Percentiles rank a stretch among this genome's conserved stretches.
These are phyloP conservation scores for Terrapene triunguis DNA, from an alignment of 2,113 vertebrate genomes.

Conservation along the genomic window DNA sequence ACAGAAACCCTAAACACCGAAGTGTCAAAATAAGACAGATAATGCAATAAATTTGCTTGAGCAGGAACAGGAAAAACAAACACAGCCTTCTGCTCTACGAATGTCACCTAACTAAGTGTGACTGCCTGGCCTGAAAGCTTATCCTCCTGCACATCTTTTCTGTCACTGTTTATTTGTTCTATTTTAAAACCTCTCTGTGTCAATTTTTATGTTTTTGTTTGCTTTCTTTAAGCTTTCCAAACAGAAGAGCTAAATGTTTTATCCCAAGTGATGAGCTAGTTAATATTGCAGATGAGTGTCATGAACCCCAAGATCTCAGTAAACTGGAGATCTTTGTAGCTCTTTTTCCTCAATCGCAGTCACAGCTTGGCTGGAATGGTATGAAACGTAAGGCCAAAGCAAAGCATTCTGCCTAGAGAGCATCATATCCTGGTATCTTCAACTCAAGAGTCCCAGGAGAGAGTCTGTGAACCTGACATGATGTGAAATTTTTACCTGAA, in stretches of 20 bases:
- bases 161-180: constrained; percentile 56
- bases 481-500: not conserved
- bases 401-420: not conserved
- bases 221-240: constrained; percentile 65
- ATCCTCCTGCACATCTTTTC: constrained; percentile 64
- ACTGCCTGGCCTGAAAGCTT: constrained; percentile 57
- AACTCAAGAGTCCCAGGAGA: not conserved
- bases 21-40: constrained; percentile 72
- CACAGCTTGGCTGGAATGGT: not conserved
- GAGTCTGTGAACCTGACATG: accelerated
- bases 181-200: constrained; percentile 47
- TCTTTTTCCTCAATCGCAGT: not conserved
- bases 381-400: not conserved
- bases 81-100: constrained; percentile 40
- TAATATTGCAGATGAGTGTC: not conserved
- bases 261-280: not conserved
- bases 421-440: not conserved
- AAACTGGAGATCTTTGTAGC: not conserved
- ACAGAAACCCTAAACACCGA: constrained; percentile 72
- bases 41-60: constrained; percentile 66
- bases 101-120: constrained; percentile 41
- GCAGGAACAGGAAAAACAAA: constrained; percentile 68
- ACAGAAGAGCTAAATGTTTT: constrained; percentile 20
- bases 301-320: not conserved
- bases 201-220: constrained; percentile 40